Conservation (phyloP, 2,888 invertebrate species). For the Tenthredo scrophulariae region DNA sequence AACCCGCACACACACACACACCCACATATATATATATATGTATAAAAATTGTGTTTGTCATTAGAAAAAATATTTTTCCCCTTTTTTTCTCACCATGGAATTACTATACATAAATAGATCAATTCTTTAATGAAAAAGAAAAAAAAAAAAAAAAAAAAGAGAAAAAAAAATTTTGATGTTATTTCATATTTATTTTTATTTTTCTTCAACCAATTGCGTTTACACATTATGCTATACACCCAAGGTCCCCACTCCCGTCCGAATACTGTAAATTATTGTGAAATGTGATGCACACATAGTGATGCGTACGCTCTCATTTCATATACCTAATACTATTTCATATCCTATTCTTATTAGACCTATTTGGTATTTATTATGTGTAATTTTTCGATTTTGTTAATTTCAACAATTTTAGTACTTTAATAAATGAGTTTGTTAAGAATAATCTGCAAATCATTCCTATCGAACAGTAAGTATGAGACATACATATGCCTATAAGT, state of each 20-base stretch:
- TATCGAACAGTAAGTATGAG: conserved; percentile 13
- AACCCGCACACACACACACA: background rate
- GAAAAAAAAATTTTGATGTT: conserved; percentile 39
- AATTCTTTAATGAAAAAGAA: conserved; percentile 31
- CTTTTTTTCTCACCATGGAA: conserved; percentile 35
- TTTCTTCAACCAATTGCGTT: conserved; percentile 17
- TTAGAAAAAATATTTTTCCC: conserved; percentile 39
- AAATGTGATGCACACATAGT: background rate
- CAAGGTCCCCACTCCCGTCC: conserved; percentile 40
- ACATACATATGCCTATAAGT: background rate
- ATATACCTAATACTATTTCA: conserved; percentile 21
- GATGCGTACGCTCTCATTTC: conserved; percentile 29
- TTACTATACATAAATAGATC: conserved; percentile 40
- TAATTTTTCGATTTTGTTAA: conserved; percentile 50
- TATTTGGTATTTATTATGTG: conserved; percentile 46
- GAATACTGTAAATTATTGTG: conserved; percentile 16
- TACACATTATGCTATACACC: conserved; percentile 6
- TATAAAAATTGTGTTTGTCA: conserved; percentile 41
- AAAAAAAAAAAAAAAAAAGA: conserved; percentile 41
- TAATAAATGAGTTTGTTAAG: conserved; percentile 50
- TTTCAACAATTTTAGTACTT: conserved; percentile 41
- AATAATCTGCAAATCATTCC: conserved; percentile 37
- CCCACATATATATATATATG: background rate
- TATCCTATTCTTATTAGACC: conserved; percentile 37
- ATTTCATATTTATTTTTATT: conserved; percentile 32